These are phyloP conservation scores for Zootoca vivipara DNA, from an alignment of 2,113 vertebrate species.

Conservation along the genomic window DNA sequence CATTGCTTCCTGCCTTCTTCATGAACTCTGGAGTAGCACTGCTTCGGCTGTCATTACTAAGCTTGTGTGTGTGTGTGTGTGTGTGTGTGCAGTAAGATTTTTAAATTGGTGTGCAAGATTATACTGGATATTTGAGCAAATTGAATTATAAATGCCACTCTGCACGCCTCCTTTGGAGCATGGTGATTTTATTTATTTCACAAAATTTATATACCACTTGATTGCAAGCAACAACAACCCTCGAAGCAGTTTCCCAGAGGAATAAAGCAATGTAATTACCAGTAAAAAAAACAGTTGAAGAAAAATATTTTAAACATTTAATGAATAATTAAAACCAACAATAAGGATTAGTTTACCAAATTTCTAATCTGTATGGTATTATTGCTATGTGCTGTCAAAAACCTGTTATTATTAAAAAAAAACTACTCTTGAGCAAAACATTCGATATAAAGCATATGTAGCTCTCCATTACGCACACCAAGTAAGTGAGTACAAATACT, in stretches of 20 bases:
- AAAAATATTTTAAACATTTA: too few relatives aligned
- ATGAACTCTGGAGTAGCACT: not conserved
- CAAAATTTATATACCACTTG: too few relatives aligned
- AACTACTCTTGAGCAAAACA: not conserved
- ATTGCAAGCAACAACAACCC: too few relatives aligned
- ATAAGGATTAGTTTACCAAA: not conserved
- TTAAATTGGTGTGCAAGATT: not conserved
- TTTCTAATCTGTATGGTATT: not conserved
- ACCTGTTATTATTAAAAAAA: not conserved
- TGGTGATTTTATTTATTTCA: not conserved
- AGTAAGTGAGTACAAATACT: not conserved
- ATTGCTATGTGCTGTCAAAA: not conserved
- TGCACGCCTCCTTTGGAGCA: slow-evolving; percentile 2
- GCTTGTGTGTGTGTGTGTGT: not conserved
- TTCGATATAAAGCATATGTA: not conserved
- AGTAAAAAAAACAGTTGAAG: too few relatives aligned
- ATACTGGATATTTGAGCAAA: slow-evolving; percentile 16
- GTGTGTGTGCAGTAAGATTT: not conserved
- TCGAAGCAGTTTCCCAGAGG: too few relatives aligned
- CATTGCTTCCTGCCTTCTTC: not conserved
- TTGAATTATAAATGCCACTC: slow-evolving; percentile 3
- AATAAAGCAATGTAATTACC: too few relatives aligned
- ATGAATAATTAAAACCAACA: too few relatives aligned
- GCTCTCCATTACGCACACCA: not conserved
- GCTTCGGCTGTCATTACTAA: not conserved